Conservation (phyloP, 2,888 invertebrate species). For the Brassicogethes aeneus region DNA sequence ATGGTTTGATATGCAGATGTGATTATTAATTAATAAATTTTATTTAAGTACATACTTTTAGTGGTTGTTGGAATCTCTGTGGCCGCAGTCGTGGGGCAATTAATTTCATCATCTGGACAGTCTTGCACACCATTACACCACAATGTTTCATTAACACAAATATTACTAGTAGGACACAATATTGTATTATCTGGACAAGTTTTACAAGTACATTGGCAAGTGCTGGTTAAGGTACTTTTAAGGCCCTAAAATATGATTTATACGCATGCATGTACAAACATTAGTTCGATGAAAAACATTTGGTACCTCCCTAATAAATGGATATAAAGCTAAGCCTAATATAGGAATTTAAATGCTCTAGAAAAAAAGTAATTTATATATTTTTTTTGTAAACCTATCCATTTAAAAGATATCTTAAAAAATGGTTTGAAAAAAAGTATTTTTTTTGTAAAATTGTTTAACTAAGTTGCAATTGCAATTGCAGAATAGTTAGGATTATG, state of each 20-base stretch:
- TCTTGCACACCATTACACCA: slow-evolving; percentile 80
- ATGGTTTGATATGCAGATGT: too few species aligned
- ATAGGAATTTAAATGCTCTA: too few species aligned
- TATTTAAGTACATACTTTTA: slow-evolving; percentile 15
- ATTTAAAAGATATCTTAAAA: too few species aligned
- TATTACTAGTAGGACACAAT: slow-evolving; percentile 64
- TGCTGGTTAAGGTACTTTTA: slow-evolving; percentile 48
- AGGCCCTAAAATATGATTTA: slow-evolving; percentile 38
- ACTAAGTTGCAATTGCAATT: too few species aligned
- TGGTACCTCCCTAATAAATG: too few species aligned
- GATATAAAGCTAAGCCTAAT: too few species aligned
- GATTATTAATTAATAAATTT: too few species aligned
- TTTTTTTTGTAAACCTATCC: too few species aligned
- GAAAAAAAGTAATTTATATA: too few species aligned
- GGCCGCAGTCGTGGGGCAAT: slow-evolving; percentile 46
- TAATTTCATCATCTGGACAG: slow-evolving; percentile 73
- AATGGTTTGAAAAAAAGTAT: too few species aligned
- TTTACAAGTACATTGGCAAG: slow-evolving; percentile 66
- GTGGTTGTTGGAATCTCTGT: slow-evolving; percentile 15
- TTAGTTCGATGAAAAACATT: background rate
- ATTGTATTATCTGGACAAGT: slow-evolving; percentile 58
- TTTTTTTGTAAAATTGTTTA: too few species aligned
- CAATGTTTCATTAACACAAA: slow-evolving; percentile 56
- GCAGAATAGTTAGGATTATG: too few species aligned
- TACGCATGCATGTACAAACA: background rate